These are phyloP conservation scores for Manis pentadactyla DNA, from an alignment of 2,797 vertebrate species.

Conservation along the genomic window DNA sequence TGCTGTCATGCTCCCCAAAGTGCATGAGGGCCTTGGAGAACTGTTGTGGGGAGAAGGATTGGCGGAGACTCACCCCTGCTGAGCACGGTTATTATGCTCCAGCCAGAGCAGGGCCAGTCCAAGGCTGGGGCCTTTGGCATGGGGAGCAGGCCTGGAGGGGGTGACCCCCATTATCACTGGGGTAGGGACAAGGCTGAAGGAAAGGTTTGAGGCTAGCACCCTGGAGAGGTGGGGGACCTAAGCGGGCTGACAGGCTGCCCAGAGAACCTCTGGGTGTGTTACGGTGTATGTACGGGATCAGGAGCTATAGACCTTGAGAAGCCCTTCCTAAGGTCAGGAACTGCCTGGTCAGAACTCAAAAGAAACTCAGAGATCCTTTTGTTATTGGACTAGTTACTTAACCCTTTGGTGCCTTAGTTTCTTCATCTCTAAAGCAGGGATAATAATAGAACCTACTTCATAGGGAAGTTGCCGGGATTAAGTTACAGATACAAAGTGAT, in stretches of 20 bases:
- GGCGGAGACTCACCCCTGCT: neutral
- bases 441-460: neutral
- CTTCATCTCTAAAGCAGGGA: neutral
- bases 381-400: neutral
- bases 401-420: neutral
- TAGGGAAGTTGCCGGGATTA: neutral
- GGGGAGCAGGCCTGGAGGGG: neutral
- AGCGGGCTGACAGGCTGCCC: neutral
- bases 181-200: neutral
- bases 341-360: neutral
- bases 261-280: neutral
- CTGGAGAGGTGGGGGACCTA: neutral
- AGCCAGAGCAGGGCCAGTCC: neutral
- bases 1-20: constrained; percentile 95
- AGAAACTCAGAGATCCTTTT: neutral
- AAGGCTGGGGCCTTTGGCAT: neutral
- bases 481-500: neutral
- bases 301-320: neutral
- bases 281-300: neutral
- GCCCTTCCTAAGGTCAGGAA: neutral
- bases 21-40: constrained; percentile 95
- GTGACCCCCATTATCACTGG: neutral
- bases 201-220: neutral
- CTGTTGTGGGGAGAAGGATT: constrained; percentile 82
- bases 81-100: neutral